These are phyloP conservation scores for Phodopus roborovskii DNA, from an alignment of 2,113 vertebrate species.

Conservation along the genomic window DNA sequence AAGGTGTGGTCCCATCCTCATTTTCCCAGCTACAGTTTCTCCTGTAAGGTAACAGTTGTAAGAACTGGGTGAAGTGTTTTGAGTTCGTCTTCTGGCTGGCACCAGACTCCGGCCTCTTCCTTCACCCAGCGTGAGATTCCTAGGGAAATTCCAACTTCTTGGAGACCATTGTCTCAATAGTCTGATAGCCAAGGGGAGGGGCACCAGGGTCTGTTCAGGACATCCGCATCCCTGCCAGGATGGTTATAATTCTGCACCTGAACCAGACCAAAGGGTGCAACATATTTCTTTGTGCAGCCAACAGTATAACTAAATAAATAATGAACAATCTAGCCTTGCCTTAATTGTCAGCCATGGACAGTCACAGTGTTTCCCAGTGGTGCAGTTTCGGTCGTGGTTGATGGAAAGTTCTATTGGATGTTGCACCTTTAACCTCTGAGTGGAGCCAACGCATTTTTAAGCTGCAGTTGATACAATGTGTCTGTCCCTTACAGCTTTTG, in stretches of 20 bases:
- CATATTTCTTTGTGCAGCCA: not conserved
- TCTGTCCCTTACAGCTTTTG: not conserved
- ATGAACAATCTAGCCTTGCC: not conserved
- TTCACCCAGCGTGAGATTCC: not conserved
- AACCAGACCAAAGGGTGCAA: not conserved
- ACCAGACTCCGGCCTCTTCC: not conserved
- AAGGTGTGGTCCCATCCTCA: not conserved
- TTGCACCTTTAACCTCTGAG: not conserved
- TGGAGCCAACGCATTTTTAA: conserved; percentile 12
- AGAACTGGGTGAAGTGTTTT: not conserved
- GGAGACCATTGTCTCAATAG: not conserved
- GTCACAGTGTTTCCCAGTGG: not conserved
- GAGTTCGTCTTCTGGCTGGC: not conserved
- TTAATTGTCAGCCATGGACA: not conserved
- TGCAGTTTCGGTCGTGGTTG: not conserved
- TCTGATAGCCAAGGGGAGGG: not conserved
- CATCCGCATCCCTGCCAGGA: not conserved
- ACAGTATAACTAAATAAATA: not conserved
- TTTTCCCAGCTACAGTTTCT: not conserved
- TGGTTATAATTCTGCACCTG: not conserved
- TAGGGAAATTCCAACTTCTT: not conserved
- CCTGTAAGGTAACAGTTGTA: not conserved
- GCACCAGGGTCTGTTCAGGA: not conserved
- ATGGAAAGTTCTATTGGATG: not conserved
- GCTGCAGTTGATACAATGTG: not conserved